Evolutionary conservation across 2,888 invertebrate species (phyloP).

Genomic region (Zelleria hepariella): DNA sequence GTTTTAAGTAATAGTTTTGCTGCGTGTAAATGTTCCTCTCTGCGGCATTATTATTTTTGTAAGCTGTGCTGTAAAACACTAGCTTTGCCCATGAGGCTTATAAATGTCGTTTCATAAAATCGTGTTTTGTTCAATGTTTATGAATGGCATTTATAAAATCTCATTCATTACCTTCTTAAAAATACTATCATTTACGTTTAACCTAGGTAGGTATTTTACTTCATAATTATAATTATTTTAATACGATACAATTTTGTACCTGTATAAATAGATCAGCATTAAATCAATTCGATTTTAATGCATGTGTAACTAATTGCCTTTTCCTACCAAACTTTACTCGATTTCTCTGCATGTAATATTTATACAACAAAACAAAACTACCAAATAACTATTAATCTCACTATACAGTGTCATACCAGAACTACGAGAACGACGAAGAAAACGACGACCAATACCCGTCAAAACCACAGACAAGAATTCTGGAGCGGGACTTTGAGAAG

Average conservation of each 20-base stretch:
- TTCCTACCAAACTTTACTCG: not conserved
- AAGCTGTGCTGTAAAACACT: slow-evolving; percentile 3
- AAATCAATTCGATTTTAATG: not conserved
- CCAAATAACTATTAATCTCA: not conserved
- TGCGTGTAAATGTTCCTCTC: not conserved
- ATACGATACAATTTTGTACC: not conserved
- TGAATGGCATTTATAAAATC: not conserved
- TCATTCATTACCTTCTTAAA: too few species aligned
- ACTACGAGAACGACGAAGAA: slow-evolving; percentile 66
- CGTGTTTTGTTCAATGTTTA: not conserved
- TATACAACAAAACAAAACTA: not conserved
- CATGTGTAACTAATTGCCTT: not conserved
- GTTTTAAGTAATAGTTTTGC: not conserved
- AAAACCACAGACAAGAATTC: slow-evolving; percentile 50
- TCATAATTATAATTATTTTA: not conserved
- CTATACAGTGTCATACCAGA: slow-evolving; percentile 43
- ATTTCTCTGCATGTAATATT: not conserved
- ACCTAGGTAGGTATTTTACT: not conserved
- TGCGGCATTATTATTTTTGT: not conserved
- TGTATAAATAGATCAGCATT: not conserved
- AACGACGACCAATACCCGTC: slow-evolving; percentile 49
- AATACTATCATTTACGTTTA: not conserved
- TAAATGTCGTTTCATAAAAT: too few species aligned
- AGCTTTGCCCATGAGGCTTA: too few species aligned
- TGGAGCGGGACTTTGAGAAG: slow-evolving; percentile 74